These are phyloP conservation scores for Chloropsis cyanopogon DNA, from an alignment of 2,113 vertebrate genomes.

Conservation along the genomic window DNA sequence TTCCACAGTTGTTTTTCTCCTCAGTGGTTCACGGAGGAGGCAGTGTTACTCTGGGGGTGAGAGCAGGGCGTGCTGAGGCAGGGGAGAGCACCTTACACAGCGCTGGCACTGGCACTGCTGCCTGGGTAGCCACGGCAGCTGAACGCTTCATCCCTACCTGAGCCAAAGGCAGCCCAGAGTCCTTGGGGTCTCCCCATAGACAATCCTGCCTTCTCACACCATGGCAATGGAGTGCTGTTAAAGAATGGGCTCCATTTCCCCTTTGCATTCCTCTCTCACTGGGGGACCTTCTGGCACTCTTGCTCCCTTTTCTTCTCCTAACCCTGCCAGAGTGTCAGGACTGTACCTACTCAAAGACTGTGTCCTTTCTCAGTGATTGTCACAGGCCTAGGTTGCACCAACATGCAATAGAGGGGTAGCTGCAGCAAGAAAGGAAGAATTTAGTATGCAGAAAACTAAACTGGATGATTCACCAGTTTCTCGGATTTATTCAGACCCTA, in stretches of 20 bases:
- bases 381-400: not conserved
- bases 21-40: not conserved
- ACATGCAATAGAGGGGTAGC: not conserved
- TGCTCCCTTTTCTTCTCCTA: not conserved
- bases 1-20: not conserved
- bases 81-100: not conserved
- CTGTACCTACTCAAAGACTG: not conserved
- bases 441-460: not conserved
- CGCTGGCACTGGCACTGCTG: not conserved
- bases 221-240: not conserved
- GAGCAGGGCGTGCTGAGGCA: not conserved
- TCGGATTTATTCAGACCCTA: not conserved
- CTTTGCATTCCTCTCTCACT: not conserved
- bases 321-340: not conserved
- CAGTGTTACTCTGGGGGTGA: accelerated
- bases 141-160: not conserved
- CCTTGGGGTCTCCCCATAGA: accelerated
- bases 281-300: not conserved
- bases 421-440: not conserved
- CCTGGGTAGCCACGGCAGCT: not conserved
- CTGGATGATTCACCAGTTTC: not conserved
- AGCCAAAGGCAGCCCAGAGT: not conserved
- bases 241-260: not conserved
- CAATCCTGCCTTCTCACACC: not conserved
- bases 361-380: not conserved